Conservation (phyloP, 1,140 invertebrate species). For the Dendrolimus kikuchii region DNA sequence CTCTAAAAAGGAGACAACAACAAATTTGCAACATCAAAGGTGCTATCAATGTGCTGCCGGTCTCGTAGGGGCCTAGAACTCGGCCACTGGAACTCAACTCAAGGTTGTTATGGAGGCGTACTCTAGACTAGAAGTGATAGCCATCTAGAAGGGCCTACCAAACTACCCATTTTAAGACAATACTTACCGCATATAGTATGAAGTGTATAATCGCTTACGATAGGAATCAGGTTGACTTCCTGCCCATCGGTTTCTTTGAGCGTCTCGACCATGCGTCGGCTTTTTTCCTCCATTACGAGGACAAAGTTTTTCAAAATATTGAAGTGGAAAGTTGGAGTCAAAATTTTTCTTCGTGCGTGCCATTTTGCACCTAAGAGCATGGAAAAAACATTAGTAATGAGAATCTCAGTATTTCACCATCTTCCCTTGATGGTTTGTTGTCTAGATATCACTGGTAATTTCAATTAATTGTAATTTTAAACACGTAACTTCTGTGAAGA, state of each 20-base stretch:
- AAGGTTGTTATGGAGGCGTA: too few relatives aligned
- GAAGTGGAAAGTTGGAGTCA: constrained; percentile 92
- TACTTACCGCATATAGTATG: constrained; percentile 43
- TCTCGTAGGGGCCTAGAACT: too few relatives aligned
- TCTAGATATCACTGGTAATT: neutral
- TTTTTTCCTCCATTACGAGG: constrained; percentile 39
- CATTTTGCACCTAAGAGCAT: constrained; percentile 60
- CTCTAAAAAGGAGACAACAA: too few relatives aligned
- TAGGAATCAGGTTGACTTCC: constrained; percentile 28
- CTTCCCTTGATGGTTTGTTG: neutral
- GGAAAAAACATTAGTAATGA: neutral
- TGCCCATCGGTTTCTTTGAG: constrained; percentile 15
- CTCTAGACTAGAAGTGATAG: too few relatives aligned
- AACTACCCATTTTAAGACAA: neutral
- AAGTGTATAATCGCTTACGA: constrained; percentile 39
- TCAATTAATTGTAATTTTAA: too few relatives aligned
- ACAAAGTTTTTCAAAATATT: constrained; percentile 86
- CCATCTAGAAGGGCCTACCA: too few relatives aligned
- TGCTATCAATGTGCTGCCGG: too few relatives aligned
- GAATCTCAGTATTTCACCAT: neutral
- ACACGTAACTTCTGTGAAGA: too few relatives aligned
- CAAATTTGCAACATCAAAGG: too few relatives aligned
- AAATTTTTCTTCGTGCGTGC: constrained; percentile 80
- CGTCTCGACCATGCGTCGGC: constrained; percentile 23
- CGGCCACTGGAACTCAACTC: too few relatives aligned